phyloP scores from a whole-genome alignment of 1,140 invertebrate species.

The Euwallacea similis region DNA sequence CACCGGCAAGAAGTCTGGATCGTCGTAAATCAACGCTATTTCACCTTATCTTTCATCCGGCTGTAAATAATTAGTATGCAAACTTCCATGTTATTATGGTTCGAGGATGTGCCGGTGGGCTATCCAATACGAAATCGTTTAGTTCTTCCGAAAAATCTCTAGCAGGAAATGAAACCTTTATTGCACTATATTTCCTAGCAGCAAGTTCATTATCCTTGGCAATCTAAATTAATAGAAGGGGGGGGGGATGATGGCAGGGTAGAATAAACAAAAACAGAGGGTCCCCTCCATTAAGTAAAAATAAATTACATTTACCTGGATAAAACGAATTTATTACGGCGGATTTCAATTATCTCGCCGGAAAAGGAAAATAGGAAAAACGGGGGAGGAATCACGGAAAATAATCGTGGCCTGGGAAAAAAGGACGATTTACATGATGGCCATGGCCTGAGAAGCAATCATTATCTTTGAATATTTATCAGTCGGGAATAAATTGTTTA shows the following conservation, averaged over 20 bases:
- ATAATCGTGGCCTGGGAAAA: constrained; percentile 24
- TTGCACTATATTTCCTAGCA: constrained; percentile 15
- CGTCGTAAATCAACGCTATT: constrained; percentile 34
- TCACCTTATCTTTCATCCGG: constrained; percentile 40
- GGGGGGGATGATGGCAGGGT: not conserved
- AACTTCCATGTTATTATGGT: constrained; percentile 26
- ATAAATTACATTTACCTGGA: constrained; percentile 41
- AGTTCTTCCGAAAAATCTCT: not conserved
- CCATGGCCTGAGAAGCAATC: not conserved
- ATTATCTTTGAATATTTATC: too few species aligned
- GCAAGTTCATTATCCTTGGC: constrained; percentile 27
- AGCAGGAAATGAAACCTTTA: constrained; percentile 1
- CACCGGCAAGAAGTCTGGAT: constrained; percentile 36
- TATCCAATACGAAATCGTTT: not conserved
- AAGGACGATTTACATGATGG: constrained; percentile 8
- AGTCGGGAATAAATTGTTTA: too few species aligned
- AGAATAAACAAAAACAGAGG: constrained; percentile 38
- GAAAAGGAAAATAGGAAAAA: constrained; percentile 36
- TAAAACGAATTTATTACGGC: constrained; percentile 39
- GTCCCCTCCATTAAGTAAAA: constrained; percentile 38
- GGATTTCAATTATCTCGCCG: constrained; percentile 37
- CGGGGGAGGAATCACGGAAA: constrained; percentile 33
- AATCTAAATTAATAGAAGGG: constrained; percentile 28
- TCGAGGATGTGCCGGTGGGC: not conserved
- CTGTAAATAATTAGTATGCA: constrained; percentile 34